Conservation (phyloP, 2,797 vertebrate species). For the Coracias cyanogaster region DNA sequence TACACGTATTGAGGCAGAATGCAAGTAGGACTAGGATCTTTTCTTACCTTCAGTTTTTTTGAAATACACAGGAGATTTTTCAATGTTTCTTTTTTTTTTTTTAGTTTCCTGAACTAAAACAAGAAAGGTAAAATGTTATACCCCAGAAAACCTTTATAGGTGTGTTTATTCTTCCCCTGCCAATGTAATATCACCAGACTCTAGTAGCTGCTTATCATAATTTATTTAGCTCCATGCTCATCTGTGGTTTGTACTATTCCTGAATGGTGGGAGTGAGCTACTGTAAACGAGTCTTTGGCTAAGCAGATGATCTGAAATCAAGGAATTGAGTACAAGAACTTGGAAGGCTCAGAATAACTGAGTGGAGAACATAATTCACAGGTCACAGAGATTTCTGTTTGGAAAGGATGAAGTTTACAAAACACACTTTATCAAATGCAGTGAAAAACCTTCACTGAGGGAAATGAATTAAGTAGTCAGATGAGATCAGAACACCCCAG, state of each 20-base stretch:
- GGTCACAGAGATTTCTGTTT: neutral
- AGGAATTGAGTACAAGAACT: neutral
- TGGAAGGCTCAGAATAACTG: neutral
- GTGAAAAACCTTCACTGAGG: neutral
- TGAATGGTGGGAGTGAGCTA: neutral
- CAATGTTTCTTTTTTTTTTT: neutral
- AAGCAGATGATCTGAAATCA: neutral
- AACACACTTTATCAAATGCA: neutral
- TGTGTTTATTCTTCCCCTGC: neutral
- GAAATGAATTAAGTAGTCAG: neutral
- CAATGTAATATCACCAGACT: neutral
- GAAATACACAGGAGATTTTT: neutral
- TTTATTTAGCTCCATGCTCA: neutral
- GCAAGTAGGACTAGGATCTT: neutral
- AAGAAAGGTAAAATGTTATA: neutral
- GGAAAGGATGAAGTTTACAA: neutral
- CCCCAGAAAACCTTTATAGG: neutral
- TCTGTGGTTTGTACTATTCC: neutral
- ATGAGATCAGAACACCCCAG: neutral
- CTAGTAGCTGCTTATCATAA: neutral
- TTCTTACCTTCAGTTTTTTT: neutral
- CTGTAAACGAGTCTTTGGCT: neutral
- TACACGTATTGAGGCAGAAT: neutral
- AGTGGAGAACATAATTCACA: neutral
- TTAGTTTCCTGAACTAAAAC: neutral